phyloP scores from a whole-genome alignment of 2,797 vertebrate genomes.

The Dendrocincla tyrannina region DNA sequence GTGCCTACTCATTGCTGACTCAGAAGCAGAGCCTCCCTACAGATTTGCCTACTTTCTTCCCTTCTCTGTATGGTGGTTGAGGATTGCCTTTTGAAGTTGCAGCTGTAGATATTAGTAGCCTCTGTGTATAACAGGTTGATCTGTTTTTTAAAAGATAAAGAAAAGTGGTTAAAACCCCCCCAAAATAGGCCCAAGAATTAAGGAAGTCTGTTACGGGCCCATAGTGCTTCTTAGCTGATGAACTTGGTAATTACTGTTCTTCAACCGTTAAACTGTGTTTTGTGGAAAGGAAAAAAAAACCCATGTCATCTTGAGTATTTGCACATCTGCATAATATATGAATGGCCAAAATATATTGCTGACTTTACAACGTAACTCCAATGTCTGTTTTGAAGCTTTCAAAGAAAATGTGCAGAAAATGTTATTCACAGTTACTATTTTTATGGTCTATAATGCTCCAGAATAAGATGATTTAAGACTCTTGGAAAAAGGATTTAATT shows the following conservation, averaged over 20 bases:
- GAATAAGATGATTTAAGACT: constrained; percentile 20
- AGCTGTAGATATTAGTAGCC: background rate
- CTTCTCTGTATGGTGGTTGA: background rate
- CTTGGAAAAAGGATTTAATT: constrained; percentile 29
- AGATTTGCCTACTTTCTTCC: background rate
- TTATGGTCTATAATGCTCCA: background rate
- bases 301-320: background rate
- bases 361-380: background rate
- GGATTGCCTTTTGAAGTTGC: background rate
- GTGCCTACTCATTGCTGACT: background rate
- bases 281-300: background rate
- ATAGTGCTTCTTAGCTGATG: background rate
- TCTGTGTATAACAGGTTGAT: background rate
- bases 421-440: background rate
- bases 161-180: background rate
- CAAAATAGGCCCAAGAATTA: background rate
- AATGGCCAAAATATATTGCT: background rate
- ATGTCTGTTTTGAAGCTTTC: background rate
- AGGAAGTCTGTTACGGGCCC: background rate
- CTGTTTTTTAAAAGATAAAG: background rate
- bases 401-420: background rate
- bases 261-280: background rate
- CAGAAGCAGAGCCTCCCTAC: background rate
- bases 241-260: background rate
- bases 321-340: background rate